Evolutionary conservation across 2,888 invertebrate species (phyloP), one percentile per base, ranked within the genome.

Genomic region (Spodoptera exigua): DNA sequence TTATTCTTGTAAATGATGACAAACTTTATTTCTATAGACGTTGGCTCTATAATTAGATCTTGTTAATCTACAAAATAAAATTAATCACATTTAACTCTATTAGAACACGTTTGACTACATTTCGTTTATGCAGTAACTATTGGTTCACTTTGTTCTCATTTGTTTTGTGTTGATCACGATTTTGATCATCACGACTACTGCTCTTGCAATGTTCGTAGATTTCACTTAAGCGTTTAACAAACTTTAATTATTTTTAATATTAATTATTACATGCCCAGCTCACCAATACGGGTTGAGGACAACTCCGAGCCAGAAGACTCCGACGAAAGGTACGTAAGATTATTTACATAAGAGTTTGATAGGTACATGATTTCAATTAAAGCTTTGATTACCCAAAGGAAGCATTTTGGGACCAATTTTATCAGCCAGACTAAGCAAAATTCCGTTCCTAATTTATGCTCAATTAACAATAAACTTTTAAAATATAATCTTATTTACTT

Each of bases 291-390:
- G 66, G 63, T 39, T 64, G 74, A 75, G 70, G 75, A 75, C 74
- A 75, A 75, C 72, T 75, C 72, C 69, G 76, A 76, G 72, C 74
- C 68, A 70, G 52, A 62, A 61, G 62, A 65, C 65, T 62, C 74
- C 61, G 71, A 71, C 17, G 57, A 62, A 75, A 74, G 74, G 74
- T 74, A 52, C 40, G 51, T 61, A 3, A 27, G 0, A 44, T 7
- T 7, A 9, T 9, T 0, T 14, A 13, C n/a, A n/a, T n/a, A 34
- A 7, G 34, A 39, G 10, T 9, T 39, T 14, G 1, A 13, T 0
- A 39, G n/a, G 18, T 53, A 4, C 9, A 11, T 12, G 0, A 35
- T 32, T 18, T 10, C 17, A 1, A 9, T 21, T 18, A 14, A 17
- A 0, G 0, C 9, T 2, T 17, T 14, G 12, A 10, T n/a, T 53